Conservation (phyloP, 2,797 vertebrate species). For the Darevskia nairensis region DNA sequence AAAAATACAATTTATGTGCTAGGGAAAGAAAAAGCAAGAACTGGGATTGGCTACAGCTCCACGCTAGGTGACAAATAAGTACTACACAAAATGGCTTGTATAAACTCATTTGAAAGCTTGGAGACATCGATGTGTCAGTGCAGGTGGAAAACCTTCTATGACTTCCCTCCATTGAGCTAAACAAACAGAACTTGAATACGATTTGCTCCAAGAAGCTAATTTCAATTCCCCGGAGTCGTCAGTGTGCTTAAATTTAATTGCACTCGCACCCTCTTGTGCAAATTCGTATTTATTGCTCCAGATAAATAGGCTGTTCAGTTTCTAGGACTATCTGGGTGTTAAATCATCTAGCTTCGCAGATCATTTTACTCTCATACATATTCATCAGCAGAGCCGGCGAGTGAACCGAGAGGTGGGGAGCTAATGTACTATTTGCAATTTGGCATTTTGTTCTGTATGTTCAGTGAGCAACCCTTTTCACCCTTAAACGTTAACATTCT, state of each 20-base stretch:
- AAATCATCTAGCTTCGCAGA: slow-evolving; percentile 2
- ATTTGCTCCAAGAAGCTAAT: neutral
- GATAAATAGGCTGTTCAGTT: neutral
- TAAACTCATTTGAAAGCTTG: neutral
- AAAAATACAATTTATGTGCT: neutral
- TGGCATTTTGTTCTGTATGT: neutral
- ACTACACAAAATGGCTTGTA: neutral
- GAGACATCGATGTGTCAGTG: neutral
- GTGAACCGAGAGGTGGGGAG: neutral
- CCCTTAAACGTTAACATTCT: neutral
- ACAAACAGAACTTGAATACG: neutral
- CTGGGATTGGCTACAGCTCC: neutral
- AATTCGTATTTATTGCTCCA: neutral
- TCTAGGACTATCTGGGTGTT: neutral
- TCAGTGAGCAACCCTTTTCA: neutral
- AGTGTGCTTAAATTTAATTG: neutral
- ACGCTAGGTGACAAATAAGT: neutral
- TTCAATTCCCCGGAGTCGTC: neutral
- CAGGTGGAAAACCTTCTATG: neutral
- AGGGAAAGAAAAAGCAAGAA: neutral
- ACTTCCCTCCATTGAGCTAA: neutral
- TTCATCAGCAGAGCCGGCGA: neutral
- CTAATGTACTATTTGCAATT: neutral
- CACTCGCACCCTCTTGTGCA: neutral
- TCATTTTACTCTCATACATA: slow-evolving; percentile 20